Percentiles rank a stretch among this genome's conserved stretches.
These are phyloP conservation scores for Tachysurus fulvidraco DNA, from an alignment of 2,113 vertebrate species.

Conservation along the genomic window DNA sequence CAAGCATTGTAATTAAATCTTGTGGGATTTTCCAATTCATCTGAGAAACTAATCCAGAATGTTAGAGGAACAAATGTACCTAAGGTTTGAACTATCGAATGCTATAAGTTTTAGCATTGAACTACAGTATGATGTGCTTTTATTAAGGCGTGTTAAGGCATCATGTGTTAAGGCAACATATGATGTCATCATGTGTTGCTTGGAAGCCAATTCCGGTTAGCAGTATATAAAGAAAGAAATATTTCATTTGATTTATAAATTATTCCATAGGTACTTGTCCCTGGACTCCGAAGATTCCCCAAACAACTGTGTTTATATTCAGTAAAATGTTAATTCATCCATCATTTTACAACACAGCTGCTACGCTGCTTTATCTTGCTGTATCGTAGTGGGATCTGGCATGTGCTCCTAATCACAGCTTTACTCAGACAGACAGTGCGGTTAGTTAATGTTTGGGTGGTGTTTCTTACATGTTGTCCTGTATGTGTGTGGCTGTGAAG, in stretches of 20 bases:
- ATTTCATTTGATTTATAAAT: constrained; percentile 14
- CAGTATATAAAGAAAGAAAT: background rate
- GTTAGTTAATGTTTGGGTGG: constrained; percentile 26
- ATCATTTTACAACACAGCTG: background rate
- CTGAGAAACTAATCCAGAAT: constrained; percentile 21
- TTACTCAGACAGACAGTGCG: constrained; percentile 36
- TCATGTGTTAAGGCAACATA: background rate
- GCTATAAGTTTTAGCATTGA: background rate
- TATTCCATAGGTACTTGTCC: background rate
- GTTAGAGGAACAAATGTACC: constrained; percentile 8
- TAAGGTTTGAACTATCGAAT: background rate
- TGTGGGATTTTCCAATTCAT: constrained; percentile 27
- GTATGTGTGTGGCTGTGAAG: constrained; percentile 33
- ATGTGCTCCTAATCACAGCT: constrained; percentile 43
- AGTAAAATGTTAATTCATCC: background rate
- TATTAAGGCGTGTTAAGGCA: background rate
- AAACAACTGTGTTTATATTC: background rate
- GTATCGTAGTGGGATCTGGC: constrained; percentile 43
- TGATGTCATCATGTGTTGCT: background rate
- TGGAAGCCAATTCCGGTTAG: background rate
- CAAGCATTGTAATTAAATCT: constrained; percentile 41
- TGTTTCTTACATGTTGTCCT: constrained; percentile 22
- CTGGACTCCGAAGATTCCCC: background rate
- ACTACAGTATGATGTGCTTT: background rate
- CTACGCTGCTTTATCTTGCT: background rate